phyloP scores from a whole-genome alignment of 2,113 vertebrate genomes.

The Rhipidura dahli region DNA sequence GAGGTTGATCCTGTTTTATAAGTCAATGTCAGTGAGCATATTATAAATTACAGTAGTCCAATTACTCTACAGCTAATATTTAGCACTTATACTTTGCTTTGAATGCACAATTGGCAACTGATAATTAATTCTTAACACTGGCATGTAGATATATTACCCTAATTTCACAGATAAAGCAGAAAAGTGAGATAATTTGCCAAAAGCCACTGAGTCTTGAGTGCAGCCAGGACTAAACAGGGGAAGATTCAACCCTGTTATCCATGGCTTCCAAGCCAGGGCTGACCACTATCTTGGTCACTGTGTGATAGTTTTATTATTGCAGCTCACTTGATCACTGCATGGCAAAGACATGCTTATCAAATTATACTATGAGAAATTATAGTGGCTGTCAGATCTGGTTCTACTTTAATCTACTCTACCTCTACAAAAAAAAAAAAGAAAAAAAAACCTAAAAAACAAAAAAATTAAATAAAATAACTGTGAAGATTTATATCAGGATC shows the following conservation, averaged over 20 bases:
- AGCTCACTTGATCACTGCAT: neutral
- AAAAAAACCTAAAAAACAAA: neutral
- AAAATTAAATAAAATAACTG: no score
- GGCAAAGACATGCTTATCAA: neutral
- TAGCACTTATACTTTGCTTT: neutral
- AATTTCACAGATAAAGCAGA: conserved; percentile 20
- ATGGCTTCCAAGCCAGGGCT: neutral
- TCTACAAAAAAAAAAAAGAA: neutral
- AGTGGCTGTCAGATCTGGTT: neutral
- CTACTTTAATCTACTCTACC: neutral
- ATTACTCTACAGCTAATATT: conserved; percentile 28
- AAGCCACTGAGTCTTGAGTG: neutral
- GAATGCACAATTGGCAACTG: neutral
- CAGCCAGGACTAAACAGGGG: neutral
- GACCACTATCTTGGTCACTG: neutral
- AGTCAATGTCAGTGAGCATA: neutral
- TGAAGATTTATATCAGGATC: neutral
- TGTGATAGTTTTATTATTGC: neutral
- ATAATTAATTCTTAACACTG: neutral
- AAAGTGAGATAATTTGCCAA: neutral
- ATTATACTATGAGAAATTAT: neutral
- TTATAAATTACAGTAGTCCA: conserved; percentile 16
- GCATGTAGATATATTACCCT: neutral
- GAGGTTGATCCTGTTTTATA: conserved; percentile 18
- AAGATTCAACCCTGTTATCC: neutral